Conservation (phyloP, 2,888 invertebrate species). For the Sinodicranocentrus sp. region DNA sequence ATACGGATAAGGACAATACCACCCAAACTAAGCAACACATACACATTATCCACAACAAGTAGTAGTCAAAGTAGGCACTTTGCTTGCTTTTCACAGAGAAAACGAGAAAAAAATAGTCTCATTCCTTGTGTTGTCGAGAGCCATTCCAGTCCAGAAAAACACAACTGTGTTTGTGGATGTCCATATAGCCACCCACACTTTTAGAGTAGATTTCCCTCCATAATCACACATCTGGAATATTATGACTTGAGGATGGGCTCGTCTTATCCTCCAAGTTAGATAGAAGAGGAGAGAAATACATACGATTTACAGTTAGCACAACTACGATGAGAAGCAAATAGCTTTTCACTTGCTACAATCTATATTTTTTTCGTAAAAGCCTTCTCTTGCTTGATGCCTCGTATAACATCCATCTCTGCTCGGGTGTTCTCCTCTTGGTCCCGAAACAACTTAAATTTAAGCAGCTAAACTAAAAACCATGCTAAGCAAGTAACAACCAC, state of each 20-base stretch:
- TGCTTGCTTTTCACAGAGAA: conserved; percentile 15
- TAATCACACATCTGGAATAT: conserved; percentile 34
- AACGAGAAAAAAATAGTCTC: not conserved
- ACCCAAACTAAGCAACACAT: not conserved
- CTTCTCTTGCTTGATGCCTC: conserved; percentile 14
- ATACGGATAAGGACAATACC: not conserved
- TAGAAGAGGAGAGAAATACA: not conserved
- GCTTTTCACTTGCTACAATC: conserved; percentile 5
- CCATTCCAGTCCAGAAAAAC: not conserved
- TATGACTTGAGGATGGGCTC: conserved; percentile 23
- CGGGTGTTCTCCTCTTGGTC: not conserved
- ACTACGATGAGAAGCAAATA: conserved; percentile 16
- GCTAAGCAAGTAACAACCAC: conserved; percentile 46
- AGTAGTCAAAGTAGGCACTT: conserved; percentile 20
- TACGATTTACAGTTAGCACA: not conserved
- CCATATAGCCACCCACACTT: too few relatives aligned
- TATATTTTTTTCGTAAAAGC: not conserved
- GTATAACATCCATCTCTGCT: conserved; percentile 26
- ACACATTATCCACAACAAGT: conserved; percentile 9
- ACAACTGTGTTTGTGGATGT: too few relatives aligned
- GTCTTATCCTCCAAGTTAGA: conserved; percentile 10
- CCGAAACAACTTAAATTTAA: conserved; percentile 33
- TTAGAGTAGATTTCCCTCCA: too few relatives aligned
- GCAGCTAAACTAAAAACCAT: conserved; percentile 11
- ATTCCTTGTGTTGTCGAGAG: conserved; percentile 13